These are phyloP conservation scores for Drosophila kepulauana DNA, from an alignment of 1,140 invertebrate genomes.

Conservation along the genomic window DNA sequence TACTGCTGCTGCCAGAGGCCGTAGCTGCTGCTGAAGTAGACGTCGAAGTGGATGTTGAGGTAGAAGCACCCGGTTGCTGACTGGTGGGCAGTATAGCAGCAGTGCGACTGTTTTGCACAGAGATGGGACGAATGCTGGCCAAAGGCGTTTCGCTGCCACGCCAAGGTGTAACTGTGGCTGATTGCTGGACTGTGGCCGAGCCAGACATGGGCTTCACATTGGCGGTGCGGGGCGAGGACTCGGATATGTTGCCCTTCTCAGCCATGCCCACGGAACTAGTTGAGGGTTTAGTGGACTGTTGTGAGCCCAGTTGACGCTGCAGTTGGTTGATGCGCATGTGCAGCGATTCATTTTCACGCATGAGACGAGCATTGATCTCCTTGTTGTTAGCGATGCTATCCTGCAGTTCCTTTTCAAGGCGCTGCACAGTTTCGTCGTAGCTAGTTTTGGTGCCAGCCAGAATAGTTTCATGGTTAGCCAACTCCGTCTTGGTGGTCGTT, in stretches of 20 bases:
- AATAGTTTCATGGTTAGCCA: slow-evolving; percentile 87
- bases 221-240: slow-evolving; percentile 92
- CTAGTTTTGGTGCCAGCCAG: slow-evolving; percentile 89
- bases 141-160: slow-evolving; percentile 91
- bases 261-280: slow-evolving; percentile 88
- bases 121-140: slow-evolving; percentile 97
- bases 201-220: slow-evolving; percentile 98
- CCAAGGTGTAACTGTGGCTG: slow-evolving; percentile 87
- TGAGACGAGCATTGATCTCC: slow-evolving; percentile 87
- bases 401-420: slow-evolving; percentile 91
- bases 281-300: slow-evolving; percentile 89
- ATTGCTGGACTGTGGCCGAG: slow-evolving; percentile 85
- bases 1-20: slow-evolving; percentile 54
- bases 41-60: slow-evolving; percentile 60
- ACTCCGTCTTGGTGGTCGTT: slow-evolving; percentile 75
- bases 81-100: slow-evolving; percentile 92
- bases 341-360: slow-evolving; percentile 91
- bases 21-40: slow-evolving; percentile 68
- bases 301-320: slow-evolving; percentile 91
- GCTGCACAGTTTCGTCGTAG: slow-evolving; percentile 89
- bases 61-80: slow-evolving; percentile 61
- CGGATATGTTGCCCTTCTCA: slow-evolving; percentile 89
- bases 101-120: slow-evolving; percentile 89
- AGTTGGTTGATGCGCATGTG: slow-evolving; percentile 90
- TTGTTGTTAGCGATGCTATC: slow-evolving; percentile 89